Evolutionary conservation across 2,113 vertebrate genomes (phyloP).

Genomic region (Fregetta grallaria): DNA sequence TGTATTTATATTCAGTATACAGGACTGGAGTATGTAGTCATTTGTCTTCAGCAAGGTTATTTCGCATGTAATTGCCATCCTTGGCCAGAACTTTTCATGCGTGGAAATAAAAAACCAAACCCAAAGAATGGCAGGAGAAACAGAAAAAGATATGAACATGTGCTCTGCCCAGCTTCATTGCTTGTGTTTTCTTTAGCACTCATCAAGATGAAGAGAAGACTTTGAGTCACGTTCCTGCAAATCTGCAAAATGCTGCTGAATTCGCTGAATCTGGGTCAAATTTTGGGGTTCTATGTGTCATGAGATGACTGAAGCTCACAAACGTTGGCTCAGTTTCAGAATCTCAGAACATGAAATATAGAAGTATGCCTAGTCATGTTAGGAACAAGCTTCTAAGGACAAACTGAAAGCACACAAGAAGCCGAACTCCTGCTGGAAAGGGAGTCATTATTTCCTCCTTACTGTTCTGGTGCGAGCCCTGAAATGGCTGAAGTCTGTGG

Average conservation of each 20-base stretch:
- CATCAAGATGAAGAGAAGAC: neutral
- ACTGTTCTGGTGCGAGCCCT: neutral
- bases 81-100: neutral
- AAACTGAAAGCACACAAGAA: neutral
- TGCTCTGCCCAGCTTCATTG: neutral
- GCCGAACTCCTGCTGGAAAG: neutral
- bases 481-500: conserved; percentile 38
- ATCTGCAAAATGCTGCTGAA: neutral
- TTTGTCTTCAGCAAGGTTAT: neutral
- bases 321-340: neutral
- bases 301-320: neutral
- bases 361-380: neutral
- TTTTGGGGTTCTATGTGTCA: neutral
- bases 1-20: neutral
- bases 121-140: neutral
- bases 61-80: neutral
- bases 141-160: neutral
- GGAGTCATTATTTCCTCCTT: neutral
- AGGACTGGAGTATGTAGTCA: neutral
- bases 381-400: neutral
- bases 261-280: neutral
- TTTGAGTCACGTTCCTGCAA: neutral
- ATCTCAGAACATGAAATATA: neutral
- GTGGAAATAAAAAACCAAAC: neutral
- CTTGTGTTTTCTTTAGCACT: neutral